Percentiles rank a stretch among this genome's conserved stretches.
Conservation (phyloP, 64 coral and sea anemone species). For the Montipora efflorescens region DNA sequence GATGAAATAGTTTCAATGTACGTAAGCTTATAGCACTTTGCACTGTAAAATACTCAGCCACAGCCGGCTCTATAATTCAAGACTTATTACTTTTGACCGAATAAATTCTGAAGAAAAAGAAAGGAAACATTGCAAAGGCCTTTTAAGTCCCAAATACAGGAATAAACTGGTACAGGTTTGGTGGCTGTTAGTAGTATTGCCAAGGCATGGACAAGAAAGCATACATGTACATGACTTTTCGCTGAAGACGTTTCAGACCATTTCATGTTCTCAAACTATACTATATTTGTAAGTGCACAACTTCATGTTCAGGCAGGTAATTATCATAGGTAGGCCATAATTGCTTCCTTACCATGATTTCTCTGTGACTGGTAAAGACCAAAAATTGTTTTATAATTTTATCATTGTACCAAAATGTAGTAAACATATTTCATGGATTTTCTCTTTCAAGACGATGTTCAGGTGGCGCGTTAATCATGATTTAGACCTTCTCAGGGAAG, state of each 20-base stretch:
- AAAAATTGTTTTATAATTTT: no score
- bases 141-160: neutral
- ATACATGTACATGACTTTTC: neutral
- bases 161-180: neutral
- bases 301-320: neutral
- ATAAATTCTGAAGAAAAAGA: neutral
- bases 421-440: conserved; percentile 7
- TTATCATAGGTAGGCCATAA: neutral
- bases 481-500: conserved; percentile 21
- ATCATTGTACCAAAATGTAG: neutral
- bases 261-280: conserved; percentile 1
- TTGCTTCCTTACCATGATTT: no score
- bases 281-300: neutral
- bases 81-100: neutral
- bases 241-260: neutral
- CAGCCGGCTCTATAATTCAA: neutral
- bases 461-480: conserved; percentile 25
- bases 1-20: conserved; percentile 5
- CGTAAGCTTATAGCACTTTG: neutral
- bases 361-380: no score
- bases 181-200: neutral
- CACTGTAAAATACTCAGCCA: neutral
- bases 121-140: conserved; percentile 6
- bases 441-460: conserved; percentile 28
- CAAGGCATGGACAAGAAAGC: neutral